Evolutionary conservation across 2,113 vertebrate species (phyloP), one percentile per base, ranked within the genome.

Genomic region (Galemys pyrenaicus): DNA sequence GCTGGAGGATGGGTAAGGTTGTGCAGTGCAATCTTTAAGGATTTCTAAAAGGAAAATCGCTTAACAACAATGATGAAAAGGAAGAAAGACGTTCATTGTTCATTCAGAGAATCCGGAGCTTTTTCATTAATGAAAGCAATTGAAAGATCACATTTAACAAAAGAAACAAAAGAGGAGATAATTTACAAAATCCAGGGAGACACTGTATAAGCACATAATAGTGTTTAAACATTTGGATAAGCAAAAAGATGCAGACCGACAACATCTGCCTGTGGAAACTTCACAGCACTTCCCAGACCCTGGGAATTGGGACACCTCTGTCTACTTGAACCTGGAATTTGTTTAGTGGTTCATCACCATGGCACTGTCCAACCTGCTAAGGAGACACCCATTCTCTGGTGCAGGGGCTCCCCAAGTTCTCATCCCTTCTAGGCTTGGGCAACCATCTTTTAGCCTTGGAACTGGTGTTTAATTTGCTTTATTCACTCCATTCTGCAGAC

Each of bases 111-210:
- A 84, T 49, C n/a, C 67, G 30, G 13, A 88, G 73, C 30, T 80
- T 88, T 60, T 46, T 88, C 56, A 60, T 58, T 35, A 49, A 15
- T 51, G 46, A 60, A 79, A 28, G 11, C 60, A 58, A 54, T 9
- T 26, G 17, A 67, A 90, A 78, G 17, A 32, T 73, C 28, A 70
- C 32, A 51, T 30, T 41, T 68, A 65, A 87, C 12, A 58, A 17
- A 83, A 83, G 19, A 87, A 74, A 67, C 17, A 73, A 44, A 75
- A 87, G 6, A 56, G 16, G 44, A 77, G 54, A 60, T 86, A 58
- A 94, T 75, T 32, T 70, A 32, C 56, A 51, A 92, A 93, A 65
- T 44, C 56, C 22, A 86, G 86, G 9, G 39, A 80, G 71, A 56
- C 4, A 54, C 2, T 15, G 49, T 11, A 41, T 26, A 11, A 82